A percentile compares a stretch with the other conserved stretches of the same genome.
These are phyloP conservation scores for Pteronotus mesoamericanus DNA, from an alignment of 2,797 vertebrate genomes.

Conservation along the genomic window DNA sequence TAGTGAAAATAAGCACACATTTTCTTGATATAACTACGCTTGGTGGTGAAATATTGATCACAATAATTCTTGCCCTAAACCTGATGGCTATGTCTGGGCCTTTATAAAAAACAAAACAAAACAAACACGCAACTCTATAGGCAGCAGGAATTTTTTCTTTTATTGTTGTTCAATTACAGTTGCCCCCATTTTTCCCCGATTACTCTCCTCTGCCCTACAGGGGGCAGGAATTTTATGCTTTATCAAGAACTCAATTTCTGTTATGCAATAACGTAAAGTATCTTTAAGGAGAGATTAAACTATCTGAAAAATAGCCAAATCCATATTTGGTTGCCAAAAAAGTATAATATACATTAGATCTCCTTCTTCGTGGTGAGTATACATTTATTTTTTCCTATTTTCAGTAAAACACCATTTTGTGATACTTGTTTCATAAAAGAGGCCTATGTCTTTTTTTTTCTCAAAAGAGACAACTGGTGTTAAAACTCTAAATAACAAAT, in stretches of 20 bases:
- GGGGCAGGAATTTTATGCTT: not conserved
- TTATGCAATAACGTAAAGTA: not conserved
- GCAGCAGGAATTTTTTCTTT: too few relatives aligned
- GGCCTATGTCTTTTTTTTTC: not conserved
- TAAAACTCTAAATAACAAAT: constrained; percentile 12
- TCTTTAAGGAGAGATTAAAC: not conserved
- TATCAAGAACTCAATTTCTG: not conserved
- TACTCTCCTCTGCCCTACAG: not conserved
- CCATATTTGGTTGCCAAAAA: not conserved
- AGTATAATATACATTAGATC: not conserved
- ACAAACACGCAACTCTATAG: too few relatives aligned
- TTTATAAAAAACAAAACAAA: constrained; percentile 2
- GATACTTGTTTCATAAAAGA: not conserved
- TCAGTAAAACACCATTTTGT: not conserved
- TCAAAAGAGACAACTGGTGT: not conserved
- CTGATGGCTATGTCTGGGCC: not conserved
- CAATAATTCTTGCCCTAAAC: not conserved
- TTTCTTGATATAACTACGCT: not conserved
- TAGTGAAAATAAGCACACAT: not conserved
- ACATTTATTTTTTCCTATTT: not conserved
- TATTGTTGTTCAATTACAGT: too few relatives aligned
- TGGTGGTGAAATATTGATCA: not conserved
- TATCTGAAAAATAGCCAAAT: not conserved
- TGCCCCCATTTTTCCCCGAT: too few relatives aligned
- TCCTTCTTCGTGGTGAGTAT: not conserved